Conservation (phyloP, 2,888 invertebrate species). For the Operophtera brumata region DNA sequence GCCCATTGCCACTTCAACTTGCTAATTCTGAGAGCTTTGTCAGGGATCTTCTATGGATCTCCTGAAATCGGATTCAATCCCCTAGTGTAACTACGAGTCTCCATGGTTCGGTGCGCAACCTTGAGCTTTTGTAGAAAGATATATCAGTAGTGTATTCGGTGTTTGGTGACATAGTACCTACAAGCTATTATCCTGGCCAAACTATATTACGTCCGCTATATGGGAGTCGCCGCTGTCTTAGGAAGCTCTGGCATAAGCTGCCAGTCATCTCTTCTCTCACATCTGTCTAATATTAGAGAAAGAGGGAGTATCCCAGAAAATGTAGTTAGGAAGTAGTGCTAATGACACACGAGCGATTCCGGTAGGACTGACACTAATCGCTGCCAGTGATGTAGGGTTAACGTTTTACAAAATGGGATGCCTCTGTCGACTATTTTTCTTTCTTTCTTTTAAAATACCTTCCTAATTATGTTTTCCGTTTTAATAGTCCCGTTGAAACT, state of each 20-base stretch:
- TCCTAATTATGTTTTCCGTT: constrained; percentile 33
- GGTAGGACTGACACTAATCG: constrained; percentile 65
- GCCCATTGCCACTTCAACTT: too few relatives aligned
- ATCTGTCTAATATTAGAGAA: constrained; percentile 28
- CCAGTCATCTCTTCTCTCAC: constrained; percentile 40
- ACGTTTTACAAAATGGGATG: constrained; percentile 52
- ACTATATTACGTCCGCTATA: background rate
- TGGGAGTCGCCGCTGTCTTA: background rate
- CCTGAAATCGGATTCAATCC: too few relatives aligned
- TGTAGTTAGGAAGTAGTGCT: constrained; percentile 61
- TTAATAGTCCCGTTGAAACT: constrained; percentile 12
- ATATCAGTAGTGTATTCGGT: too few relatives aligned
- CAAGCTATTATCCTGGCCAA: too few relatives aligned
- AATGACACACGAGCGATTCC: constrained; percentile 69
- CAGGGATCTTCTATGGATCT: too few relatives aligned
- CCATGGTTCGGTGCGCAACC: too few relatives aligned
- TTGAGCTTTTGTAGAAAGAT: too few relatives aligned
- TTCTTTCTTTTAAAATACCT: constrained; percentile 48
- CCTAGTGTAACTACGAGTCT: too few relatives aligned
- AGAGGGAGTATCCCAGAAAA: constrained; percentile 22
- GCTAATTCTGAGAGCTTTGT: too few relatives aligned
- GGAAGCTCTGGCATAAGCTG: background rate
- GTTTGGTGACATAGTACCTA: too few relatives aligned
- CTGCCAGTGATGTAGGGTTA: constrained; percentile 50
- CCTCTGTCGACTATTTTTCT: constrained; percentile 22